Evolutionary conservation across 2,888 invertebrate genomes (phyloP).

Genomic region (Andrena haemorrhoa): DNA sequence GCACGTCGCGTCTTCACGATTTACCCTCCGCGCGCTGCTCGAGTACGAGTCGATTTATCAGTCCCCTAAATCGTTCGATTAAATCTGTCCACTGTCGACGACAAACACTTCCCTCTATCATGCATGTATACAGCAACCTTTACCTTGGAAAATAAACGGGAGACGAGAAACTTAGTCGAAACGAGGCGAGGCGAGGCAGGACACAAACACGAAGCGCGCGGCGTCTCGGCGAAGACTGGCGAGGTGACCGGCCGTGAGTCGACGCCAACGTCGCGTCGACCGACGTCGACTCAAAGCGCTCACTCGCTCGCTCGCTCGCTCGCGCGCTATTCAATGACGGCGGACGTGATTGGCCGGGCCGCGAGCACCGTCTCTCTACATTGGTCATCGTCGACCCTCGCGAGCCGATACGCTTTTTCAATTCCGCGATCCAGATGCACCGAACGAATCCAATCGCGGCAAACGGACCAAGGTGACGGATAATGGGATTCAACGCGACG

Average conservation of each 20-base stretch:
- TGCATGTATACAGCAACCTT: background rate
- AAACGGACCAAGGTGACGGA: slow-evolving; percentile 14
- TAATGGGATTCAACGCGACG: slow-evolving; percentile 33
- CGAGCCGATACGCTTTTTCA: slow-evolving; percentile 31
- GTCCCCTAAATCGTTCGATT: background rate
- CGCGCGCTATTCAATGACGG: slow-evolving; percentile 35
- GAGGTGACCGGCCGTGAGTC: slow-evolving; percentile 50
- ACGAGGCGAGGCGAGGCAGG: background rate
- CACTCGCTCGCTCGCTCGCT: slow-evolving; percentile 3
- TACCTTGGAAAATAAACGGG: background rate
- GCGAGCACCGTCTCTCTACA: background rate
- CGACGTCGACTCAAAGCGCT: slow-evolving; percentile 36
- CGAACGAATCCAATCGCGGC: background rate
- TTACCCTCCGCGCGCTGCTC: background rate
- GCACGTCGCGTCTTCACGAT: background rate
- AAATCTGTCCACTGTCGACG: too few species aligned
- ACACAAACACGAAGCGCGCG: slow-evolving; percentile 44
- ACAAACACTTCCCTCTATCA: too few species aligned
- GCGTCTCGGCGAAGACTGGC: slow-evolving; percentile 72
- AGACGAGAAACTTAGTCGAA: background rate
- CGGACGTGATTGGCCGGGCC: slow-evolving; percentile 34
- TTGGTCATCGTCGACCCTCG: slow-evolving; percentile 1
- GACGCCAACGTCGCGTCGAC: slow-evolving; percentile 28
- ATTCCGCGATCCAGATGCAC: slow-evolving; percentile 14
- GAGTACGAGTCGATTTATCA: background rate